Percentiles rank a stretch among this genome's conserved stretches.
These are phyloP conservation scores for Drosophila macrospina DNA, from an alignment of 2,888 invertebrate species.

Conservation along the genomic window DNA sequence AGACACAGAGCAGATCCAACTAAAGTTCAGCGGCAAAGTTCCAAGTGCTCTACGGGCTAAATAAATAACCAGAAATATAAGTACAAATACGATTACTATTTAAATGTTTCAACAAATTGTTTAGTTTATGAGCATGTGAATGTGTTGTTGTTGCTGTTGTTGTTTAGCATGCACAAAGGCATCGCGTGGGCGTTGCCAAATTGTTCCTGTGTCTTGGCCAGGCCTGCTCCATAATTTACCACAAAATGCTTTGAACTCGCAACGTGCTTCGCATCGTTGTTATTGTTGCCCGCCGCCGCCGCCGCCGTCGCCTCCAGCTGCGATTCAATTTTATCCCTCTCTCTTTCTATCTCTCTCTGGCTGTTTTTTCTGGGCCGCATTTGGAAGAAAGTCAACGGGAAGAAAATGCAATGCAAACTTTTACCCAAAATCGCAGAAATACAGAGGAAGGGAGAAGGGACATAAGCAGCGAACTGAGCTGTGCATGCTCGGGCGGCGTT, in stretches of 20 bases:
- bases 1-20: constrained; percentile 39
- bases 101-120: constrained; percentile 30
- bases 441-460: neutral
- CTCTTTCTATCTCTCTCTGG: constrained; percentile 4
- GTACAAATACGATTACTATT: constrained; percentile 5
- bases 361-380: constrained; percentile 18
- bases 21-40: constrained; percentile 38
- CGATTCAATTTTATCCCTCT: constrained; percentile 18
- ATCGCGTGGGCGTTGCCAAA: constrained; percentile 62
- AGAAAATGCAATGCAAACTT: constrained; percentile 55
- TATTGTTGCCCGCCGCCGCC: constrained; percentile 27
- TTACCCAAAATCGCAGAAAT: constrained; percentile 34
- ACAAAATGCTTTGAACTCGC: constrained; percentile 63
- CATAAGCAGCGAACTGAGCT: constrained; percentile 2
- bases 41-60: constrained; percentile 26
- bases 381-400: constrained; percentile 53
- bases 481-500: constrained; percentile 71
- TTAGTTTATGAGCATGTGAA: constrained; percentile 19
- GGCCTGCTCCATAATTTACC: constrained; percentile 49
- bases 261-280: constrained; percentile 42
- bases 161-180: constrained; percentile 9
- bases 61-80: constrained; percentile 18
- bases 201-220: constrained; percentile 37
- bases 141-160: neutral
- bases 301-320: constrained; percentile 52